Conservation (phyloP, 1,140 invertebrate genomes). For the Ceratina calcarata region DNA sequence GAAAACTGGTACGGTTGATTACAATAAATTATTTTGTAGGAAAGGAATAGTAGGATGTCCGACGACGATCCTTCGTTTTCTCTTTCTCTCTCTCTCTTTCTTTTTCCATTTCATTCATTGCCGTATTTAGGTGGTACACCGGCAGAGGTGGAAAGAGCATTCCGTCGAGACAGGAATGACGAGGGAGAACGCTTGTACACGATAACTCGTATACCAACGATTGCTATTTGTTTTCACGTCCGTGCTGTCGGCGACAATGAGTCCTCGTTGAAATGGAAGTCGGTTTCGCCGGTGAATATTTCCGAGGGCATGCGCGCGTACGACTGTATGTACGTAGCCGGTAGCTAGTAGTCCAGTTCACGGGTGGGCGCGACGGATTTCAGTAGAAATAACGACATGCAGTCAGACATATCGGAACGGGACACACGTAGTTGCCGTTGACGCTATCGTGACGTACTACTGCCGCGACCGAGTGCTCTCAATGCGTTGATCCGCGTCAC, state of each 20-base stretch:
- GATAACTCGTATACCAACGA: conserved; percentile 52
- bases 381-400: conserved; percentile 63
- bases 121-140: neutral
- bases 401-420: conserved; percentile 62
- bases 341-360: neutral
- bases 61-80: neutral
- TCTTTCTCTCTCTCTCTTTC: neutral
- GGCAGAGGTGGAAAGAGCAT: conserved; percentile 7
- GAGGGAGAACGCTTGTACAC: conserved; percentile 24
- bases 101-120: neutral
- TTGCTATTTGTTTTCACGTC: conserved; percentile 51
- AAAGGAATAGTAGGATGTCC: no score
- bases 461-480: conserved; percentile 38
- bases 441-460: conserved; percentile 68
- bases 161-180: conserved; percentile 21
- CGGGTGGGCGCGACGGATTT: conserved; percentile 43
- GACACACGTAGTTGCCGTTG: conserved; percentile 54
- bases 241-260: conserved; percentile 54
- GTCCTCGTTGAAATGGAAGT: conserved; percentile 34
- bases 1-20: no score
- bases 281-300: conserved; percentile 52
- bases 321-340: neutral
- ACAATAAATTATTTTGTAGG: no score
- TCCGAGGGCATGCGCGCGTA: conserved; percentile 20
- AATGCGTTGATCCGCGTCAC: conserved; percentile 22